Evolutionary conservation across 2,113 vertebrate genomes (phyloP).

Genomic region (Spermophilus dauricus): DNA sequence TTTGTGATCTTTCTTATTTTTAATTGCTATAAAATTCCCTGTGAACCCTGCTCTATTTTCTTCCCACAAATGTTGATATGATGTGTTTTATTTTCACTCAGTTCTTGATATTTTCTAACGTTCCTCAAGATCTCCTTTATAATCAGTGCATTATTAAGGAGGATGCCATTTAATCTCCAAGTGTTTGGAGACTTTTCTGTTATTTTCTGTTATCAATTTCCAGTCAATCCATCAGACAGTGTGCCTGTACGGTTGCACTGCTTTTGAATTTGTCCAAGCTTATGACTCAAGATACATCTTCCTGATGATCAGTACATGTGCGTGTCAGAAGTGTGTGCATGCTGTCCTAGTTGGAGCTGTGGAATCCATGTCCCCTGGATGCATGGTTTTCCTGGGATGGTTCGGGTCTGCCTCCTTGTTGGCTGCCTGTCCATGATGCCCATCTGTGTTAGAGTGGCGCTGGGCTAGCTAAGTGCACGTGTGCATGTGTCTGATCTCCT

Average conservation of each 20-base stretch:
- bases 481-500: not conserved
- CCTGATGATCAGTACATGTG: not conserved
- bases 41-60: not conserved
- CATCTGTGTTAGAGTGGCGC: not conserved
- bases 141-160: not conserved
- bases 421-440: not conserved
- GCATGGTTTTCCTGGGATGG: not conserved
- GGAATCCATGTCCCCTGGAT: not conserved
- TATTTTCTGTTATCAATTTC: not conserved
- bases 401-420: not conserved
- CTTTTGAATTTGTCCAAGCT: not conserved
- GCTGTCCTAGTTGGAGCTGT: not conserved
- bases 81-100: not conserved
- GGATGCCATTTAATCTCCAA: not conserved
- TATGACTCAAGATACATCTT: not conserved
- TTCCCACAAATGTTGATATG: not conserved
- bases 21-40: not conserved
- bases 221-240: not conserved
- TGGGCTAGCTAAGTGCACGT: not conserved
- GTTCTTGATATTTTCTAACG: not conserved
- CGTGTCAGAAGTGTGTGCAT: not conserved
- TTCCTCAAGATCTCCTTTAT: slow-evolving; percentile 10
- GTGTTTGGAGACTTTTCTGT: not conserved
- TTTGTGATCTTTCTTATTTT: not conserved
- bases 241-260: not conserved